Conservation (phyloP, 1,140 invertebrate genomes). For the Penaeus indicus region DNA sequence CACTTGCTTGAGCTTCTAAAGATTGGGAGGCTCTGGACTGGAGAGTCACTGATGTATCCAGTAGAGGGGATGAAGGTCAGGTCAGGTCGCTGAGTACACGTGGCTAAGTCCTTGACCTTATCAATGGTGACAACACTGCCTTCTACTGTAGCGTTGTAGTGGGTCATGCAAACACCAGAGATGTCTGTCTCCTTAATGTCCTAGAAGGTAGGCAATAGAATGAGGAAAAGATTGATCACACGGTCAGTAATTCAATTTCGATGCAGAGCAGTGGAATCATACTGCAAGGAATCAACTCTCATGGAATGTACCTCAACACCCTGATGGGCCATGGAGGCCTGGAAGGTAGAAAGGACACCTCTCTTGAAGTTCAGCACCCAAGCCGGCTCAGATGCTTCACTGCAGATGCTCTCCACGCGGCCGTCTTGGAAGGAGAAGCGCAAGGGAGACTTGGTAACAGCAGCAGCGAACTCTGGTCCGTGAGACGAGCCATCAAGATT, state of each 20-base stretch:
- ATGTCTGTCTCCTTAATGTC: slow-evolving; percentile 51
- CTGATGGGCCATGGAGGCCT: slow-evolving; percentile 68
- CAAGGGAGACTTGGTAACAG: slow-evolving; percentile 68
- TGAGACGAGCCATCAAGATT: slow-evolving; percentile 51
- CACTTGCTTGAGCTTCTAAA: slow-evolving; percentile 76
- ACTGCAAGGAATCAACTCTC: background rate
- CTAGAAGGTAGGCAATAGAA: background rate
- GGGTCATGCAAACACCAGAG: slow-evolving; percentile 39
- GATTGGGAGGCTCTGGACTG: slow-evolving; percentile 71
- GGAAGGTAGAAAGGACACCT: slow-evolving; percentile 72
- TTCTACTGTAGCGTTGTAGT: slow-evolving; percentile 3
- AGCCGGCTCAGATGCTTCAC: slow-evolving; percentile 68
- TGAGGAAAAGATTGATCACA: no score
- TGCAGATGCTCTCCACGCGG: slow-evolving; percentile 70
- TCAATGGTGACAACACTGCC: slow-evolving; percentile 15
- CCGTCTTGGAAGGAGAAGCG: slow-evolving; percentile 73
- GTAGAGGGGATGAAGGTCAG: slow-evolving; percentile 69
- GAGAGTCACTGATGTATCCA: slow-evolving; percentile 68
- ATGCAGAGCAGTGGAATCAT: background rate
- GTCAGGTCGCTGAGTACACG: slow-evolving; percentile 83
- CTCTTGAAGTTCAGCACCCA: slow-evolving; percentile 73
- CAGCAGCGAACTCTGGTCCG: slow-evolving; percentile 43
- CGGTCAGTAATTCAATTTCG: background rate
- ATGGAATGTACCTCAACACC: slow-evolving; percentile 13
- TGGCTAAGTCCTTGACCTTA: slow-evolving; percentile 81